phyloP scores from a whole-genome alignment of 2,888 invertebrate species.

The Rapana venosa region DNA sequence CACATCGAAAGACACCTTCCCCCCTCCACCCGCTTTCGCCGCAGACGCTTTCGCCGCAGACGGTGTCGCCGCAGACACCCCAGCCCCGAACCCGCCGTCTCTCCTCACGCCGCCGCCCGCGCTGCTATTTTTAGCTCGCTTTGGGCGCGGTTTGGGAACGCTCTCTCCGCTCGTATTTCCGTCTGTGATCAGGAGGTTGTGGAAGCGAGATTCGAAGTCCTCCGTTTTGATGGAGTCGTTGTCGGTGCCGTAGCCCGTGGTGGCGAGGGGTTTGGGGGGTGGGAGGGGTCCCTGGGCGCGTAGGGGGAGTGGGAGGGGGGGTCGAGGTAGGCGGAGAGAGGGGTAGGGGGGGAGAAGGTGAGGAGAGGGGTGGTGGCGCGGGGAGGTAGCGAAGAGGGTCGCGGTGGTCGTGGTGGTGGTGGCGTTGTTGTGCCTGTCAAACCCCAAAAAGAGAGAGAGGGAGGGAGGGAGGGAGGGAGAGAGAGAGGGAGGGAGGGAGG shows the following conservation, averaged over 20 bases:
- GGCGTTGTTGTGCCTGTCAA: not conserved
- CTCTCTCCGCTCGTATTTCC: not conserved
- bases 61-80: not conserved
- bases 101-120: not conserved
- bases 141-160: not conserved
- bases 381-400: not conserved
- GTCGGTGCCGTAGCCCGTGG: conserved; percentile 56
- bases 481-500: no score
- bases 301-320: not conserved
- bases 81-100: not conserved
- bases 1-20: conserved; percentile 18
- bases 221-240: conserved; percentile 66
- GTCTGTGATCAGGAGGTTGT: conserved; percentile 53
- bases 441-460: no score
- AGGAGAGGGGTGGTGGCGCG: not conserved
- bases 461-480: no score
- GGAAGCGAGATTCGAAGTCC: conserved; percentile 64
- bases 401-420: not conserved
- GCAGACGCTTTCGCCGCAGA: not conserved
- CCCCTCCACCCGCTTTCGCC: not conserved
- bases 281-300: not conserved
- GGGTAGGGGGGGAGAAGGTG: not conserved
- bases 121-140: not conserved
- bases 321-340: not conserved
- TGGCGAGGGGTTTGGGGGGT: not conserved